Percentiles rank a stretch among this genome's conserved stretches.
Conservation (phyloP, 2,888 invertebrate genomes). For the Pandemis corylana region DNA sequence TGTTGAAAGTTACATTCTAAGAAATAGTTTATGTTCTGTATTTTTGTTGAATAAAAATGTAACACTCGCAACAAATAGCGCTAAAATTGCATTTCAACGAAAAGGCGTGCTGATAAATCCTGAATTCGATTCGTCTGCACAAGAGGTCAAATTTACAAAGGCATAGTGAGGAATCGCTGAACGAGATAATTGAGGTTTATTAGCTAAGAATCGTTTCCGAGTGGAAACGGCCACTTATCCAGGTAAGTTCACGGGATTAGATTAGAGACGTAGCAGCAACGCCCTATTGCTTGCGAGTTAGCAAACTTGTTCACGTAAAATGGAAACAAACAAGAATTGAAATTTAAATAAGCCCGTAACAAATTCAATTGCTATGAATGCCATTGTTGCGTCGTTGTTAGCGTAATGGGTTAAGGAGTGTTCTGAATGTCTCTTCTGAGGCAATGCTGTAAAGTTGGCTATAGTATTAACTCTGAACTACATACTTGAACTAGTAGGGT, state of each 20-base stretch:
- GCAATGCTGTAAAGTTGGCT: background rate
- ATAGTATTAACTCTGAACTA: no score
- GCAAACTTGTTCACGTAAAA: conserved; percentile 34
- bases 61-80: no score
- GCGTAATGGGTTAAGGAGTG: conserved; percentile 33
- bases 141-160: background rate
- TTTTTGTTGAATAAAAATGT: no score
- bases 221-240: conserved; percentile 3
- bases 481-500: no score
- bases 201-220: conserved; percentile 12
- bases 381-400: conserved; percentile 35
- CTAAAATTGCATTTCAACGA: no score
- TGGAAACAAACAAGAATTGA: conserved; percentile 40
- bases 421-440: background rate
- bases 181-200: conserved; percentile 6
- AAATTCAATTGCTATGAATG: conserved; percentile 42
- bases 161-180: background rate
- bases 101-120: background rate
- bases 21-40: no score
- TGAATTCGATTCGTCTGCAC: background rate
- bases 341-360: conserved; percentile 39
- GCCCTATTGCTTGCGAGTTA: conserved; percentile 28
- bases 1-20: no score
- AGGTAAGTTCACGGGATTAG: conserved; percentile 19
- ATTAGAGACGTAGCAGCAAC: conserved; percentile 23